Evolutionary conservation across 2,113 vertebrate genomes (phyloP).

Genomic region (Loxodonta africana): DNA sequence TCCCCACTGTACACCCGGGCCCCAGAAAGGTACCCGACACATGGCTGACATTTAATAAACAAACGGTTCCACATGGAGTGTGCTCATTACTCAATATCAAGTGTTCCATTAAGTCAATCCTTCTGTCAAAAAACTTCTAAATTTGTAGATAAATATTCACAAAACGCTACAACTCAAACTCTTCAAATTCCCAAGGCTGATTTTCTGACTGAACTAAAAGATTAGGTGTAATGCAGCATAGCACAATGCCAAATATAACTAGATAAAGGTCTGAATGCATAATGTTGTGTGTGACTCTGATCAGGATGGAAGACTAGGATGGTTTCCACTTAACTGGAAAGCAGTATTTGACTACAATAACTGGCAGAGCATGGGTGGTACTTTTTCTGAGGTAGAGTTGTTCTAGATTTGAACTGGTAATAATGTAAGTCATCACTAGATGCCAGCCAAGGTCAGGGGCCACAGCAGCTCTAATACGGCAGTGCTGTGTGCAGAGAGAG

Average conservation of each 20-base stretch:
- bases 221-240: not conserved
- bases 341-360: not conserved
- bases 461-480: not conserved
- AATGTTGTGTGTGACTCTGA: not conserved
- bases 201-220: conserved; percentile 21
- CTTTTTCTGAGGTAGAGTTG: not conserved
- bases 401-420: not conserved
- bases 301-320: not conserved
- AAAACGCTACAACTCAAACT: conserved; percentile 16
- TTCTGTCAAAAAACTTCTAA: conserved; percentile 56
- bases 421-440: not conserved
- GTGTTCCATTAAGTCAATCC: conserved; percentile 32
- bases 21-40: not conserved
- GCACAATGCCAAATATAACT: not conserved
- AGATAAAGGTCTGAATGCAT: not conserved
- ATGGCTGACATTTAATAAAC: not conserved
- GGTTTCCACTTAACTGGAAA: not conserved
- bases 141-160: conserved; percentile 55
- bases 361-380: not conserved
- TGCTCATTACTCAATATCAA: conserved; percentile 35
- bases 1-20: not conserved
- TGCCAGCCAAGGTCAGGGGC: not conserved
- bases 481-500: not conserved
- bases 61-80: conserved; percentile 4
- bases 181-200: conserved; percentile 31